A percentile compares a stretch with the other conserved stretches of the same genome.
Evolutionary conservation across 2,888 invertebrate species (phyloP).

Genomic region (Lithosia quadra): DNA sequence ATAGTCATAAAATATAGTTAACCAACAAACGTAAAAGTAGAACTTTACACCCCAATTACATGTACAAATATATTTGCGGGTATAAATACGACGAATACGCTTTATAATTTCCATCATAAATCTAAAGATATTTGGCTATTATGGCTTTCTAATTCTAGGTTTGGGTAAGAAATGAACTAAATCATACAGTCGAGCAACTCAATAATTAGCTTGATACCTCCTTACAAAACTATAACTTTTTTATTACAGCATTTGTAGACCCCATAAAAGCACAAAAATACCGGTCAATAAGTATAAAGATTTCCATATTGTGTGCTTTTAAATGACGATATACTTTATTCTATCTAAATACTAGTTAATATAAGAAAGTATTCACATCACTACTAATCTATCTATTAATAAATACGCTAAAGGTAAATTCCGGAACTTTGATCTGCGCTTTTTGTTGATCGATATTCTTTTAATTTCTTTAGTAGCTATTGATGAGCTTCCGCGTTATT

Average conservation of each 20-base stretch:
- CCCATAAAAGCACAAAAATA: neutral
- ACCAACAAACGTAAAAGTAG: conserved; percentile 14
- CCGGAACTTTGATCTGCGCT: neutral
- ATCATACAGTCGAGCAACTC: conserved; percentile 38
- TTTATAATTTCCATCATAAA: conserved; percentile 64
- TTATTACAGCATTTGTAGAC: neutral
- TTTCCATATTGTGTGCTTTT: neutral
- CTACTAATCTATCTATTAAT: neutral
- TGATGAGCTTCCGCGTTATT: neutral
- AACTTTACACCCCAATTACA: conserved; percentile 44
- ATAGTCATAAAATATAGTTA: conserved; percentile 17
- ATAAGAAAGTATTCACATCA: neutral
- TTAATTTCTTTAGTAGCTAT: neutral
- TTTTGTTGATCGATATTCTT: too few species aligned
- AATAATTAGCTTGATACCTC: conserved; percentile 8
- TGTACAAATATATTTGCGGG: conserved; percentile 40
- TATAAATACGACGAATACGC: conserved; percentile 54
- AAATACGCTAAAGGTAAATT: neutral
- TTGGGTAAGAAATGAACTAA: conserved; percentile 64
- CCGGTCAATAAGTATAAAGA: neutral
- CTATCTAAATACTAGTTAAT: neutral
- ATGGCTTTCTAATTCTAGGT: conserved; percentile 76
- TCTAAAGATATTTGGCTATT: conserved; percentile 77
- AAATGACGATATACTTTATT: neutral
- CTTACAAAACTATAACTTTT: neutral